Conservation (phyloP, 92 coral and sea anemone species). For the Nematostella vectensis region DNA sequence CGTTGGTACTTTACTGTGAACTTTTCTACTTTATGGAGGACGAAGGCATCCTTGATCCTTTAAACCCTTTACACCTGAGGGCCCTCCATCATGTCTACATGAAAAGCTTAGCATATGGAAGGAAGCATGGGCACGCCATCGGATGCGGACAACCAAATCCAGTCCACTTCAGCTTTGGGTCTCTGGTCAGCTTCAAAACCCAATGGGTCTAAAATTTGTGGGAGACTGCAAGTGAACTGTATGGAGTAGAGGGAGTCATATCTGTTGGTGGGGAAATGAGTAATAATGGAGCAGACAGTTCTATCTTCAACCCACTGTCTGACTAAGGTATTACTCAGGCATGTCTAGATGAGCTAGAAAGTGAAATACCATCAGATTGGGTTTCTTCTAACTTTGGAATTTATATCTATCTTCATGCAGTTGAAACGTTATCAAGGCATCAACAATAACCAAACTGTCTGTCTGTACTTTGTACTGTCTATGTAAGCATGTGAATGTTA, state of each 20-base stretch:
- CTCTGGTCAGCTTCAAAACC: slow-evolving; percentile 55
- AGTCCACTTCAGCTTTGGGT: slow-evolving; percentile 59
- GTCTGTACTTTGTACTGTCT: no score
- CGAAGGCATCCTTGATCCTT: slow-evolving; percentile 53
- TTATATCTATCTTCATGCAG: slow-evolving; percentile 40
- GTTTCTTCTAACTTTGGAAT: slow-evolving; percentile 51
- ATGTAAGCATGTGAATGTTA: no score
- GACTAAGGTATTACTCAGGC: neutral
- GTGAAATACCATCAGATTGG: slow-evolving; percentile 33
- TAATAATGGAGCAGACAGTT: slow-evolving; percentile 20
- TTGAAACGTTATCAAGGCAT: no score
- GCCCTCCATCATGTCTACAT: slow-evolving; percentile 54
- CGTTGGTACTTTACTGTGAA: slow-evolving; percentile 41
- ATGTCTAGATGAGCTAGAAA: slow-evolving; percentile 21
- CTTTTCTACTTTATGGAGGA: slow-evolving; percentile 75
- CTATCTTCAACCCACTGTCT: slow-evolving; percentile 19
- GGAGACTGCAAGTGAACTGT: slow-evolving; percentile 4
- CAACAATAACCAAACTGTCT: no score
- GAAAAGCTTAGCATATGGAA: slow-evolving; percentile 52
- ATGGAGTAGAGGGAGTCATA: slow-evolving; percentile 18
- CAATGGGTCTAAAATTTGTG: slow-evolving; percentile 34
- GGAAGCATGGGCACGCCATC: slow-evolving; percentile 60
- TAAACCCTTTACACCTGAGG: slow-evolving; percentile 35
- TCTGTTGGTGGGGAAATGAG: neutral
- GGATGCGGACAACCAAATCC: slow-evolving; percentile 65